These are phyloP conservation scores for Chloroceryle inda DNA, from an alignment of 2,797 vertebrate genomes.

Conservation along the genomic window DNA sequence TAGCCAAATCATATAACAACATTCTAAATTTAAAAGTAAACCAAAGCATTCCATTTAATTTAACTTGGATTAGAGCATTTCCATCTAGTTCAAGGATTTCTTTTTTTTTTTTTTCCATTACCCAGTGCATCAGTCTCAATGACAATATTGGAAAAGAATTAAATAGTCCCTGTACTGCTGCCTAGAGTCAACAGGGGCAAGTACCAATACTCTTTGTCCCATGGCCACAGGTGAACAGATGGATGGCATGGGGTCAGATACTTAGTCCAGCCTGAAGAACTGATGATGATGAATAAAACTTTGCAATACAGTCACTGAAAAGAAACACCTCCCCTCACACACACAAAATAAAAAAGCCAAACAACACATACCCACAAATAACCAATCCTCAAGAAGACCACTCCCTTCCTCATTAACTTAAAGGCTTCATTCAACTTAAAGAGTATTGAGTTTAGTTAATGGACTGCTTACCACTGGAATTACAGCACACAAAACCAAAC, in stretches of 20 bases:
- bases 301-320: background rate
- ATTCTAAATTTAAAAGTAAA: conserved; percentile 24
- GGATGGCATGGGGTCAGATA: background rate
- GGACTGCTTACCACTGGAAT: background rate
- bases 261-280: background rate
- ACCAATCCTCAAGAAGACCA: background rate
- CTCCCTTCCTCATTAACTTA: background rate
- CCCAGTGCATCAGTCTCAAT: background rate
- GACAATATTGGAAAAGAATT: background rate
- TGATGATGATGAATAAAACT: background rate
- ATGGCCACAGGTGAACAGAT: background rate
- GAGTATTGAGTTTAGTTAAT: background rate
- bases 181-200: background rate
- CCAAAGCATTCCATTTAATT: background rate
- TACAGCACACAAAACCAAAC: background rate
- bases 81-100: background rate
- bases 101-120: background rate
- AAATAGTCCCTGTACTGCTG: background rate
- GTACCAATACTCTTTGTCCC: background rate
- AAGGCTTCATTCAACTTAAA: background rate
- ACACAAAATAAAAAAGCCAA: background rate
- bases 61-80: background rate
- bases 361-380: background rate
- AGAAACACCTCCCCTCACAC: background rate
- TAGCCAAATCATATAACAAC: background rate